Evolutionary conservation across 53 echinoderm and acorn worm genomes (phyloP), one percentile per base, ranked within the genome.

Genomic region (Crossaster papposus): DNA sequence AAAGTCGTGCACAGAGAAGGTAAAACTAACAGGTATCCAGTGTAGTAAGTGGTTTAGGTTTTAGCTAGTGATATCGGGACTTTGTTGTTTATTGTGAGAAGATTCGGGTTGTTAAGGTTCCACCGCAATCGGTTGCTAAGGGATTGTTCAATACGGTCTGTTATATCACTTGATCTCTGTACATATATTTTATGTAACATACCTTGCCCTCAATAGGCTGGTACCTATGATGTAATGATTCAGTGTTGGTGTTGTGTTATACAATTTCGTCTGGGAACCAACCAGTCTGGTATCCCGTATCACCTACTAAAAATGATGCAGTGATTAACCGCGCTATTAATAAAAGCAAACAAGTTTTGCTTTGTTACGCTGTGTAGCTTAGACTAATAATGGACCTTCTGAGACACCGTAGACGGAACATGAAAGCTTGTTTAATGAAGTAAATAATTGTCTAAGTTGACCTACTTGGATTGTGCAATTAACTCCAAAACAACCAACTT

Each of bases 391-490:
- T 58, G 22, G 15, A 58, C 58, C 58, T 14, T 15, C 58, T 20
- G 17, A 58, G 22, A 58, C 6, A 58, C 12, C 0, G 2, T 18
- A 68, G 68, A 23, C 4, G 10, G 28, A 68, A 68, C 3, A 6
- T 73, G 8, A 20, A 10, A 32, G 74, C 74, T 32, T 33, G 26
- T 28, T 7, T 12, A 23, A 70, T 6, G 15, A 73, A 73, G 34
- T 12, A 73, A 73, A 13, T 34, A 12, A 35, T 73, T 72, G 72
- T 72, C 30, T 30, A n/a, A n/a, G n/a, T 44, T 44, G 74, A 11
- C 3, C 18, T 34, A 17, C 35, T 35, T 73, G 74, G 31, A 73
- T 78, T 51, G 78, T 78, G 78, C 78, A 78, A 78, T 78, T 78
- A 44, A 44, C 78, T 78, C 51, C 14, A 44, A 44, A 44, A 23